Conservation (phyloP, 1,140 invertebrate species). For the Acromyrmex charruanus region DNA sequence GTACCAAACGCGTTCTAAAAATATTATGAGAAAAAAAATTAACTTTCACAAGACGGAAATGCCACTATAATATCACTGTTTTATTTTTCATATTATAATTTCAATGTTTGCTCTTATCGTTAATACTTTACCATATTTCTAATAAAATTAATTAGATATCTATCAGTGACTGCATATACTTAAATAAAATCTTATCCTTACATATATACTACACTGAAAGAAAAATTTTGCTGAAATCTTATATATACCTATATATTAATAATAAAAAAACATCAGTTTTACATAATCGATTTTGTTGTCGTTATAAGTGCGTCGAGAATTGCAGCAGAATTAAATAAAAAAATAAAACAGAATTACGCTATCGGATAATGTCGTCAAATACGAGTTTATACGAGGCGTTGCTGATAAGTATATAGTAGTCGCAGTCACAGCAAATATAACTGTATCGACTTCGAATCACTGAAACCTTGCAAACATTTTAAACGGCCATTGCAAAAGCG, state of each 20-base stretch:
- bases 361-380: slow-evolving; percentile 14
- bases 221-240: too few relatives aligned
- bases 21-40: background rate
- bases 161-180: too few relatives aligned
- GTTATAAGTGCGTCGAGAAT: background rate
- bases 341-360: background rate
- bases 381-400: slow-evolving; percentile 23
- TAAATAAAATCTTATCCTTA: too few relatives aligned
- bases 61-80: too few relatives aligned
- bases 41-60: too few relatives aligned
- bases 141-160: too few relatives aligned
- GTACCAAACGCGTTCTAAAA: background rate
- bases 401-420: slow-evolving; percentile 23
- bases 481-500: slow-evolving; percentile 30
- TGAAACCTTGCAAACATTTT: slow-evolving; percentile 25
- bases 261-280: background rate
- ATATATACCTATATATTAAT: too few relatives aligned
- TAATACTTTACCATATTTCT: too few relatives aligned
- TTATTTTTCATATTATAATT: too few relatives aligned
- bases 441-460: background rate
- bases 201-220: too few relatives aligned
- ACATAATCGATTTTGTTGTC: background rate
- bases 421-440: background rate
- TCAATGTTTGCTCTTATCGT: too few relatives aligned
- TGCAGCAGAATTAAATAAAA: slow-evolving; percentile 11